These are phyloP conservation scores for Drosophila malerkotliana DNA, from an alignment of 1,140 invertebrate genomes.

Conservation along the genomic window DNA sequence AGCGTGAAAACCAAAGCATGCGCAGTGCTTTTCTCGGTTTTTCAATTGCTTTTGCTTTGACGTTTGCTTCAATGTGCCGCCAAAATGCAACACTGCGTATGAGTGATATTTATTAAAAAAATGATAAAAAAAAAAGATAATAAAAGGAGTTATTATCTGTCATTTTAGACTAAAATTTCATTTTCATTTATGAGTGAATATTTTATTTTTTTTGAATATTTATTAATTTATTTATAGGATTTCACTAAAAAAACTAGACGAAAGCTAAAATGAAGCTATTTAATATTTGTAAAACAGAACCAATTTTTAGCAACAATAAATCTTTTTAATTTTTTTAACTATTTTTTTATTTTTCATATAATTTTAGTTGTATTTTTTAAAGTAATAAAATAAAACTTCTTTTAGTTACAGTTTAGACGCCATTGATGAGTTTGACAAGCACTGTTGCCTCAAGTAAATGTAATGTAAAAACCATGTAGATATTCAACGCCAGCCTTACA, in stretches of 20 bases:
- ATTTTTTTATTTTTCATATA: neutral
- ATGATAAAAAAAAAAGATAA: no score
- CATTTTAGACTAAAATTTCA: no score
- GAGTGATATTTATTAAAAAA: slow-evolving; percentile 13
- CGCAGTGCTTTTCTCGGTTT: slow-evolving; percentile 20
- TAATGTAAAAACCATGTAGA: neutral
- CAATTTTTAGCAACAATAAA: no score
- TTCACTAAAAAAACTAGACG: no score
- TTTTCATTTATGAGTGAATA: no score
- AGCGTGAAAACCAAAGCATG: slow-evolving; percentile 29
- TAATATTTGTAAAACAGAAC: no score
- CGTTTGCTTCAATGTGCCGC: slow-evolving; percentile 41
- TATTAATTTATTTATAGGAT: no score
- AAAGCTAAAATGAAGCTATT: no score
- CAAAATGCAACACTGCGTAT: slow-evolving; percentile 69
- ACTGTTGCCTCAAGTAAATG: neutral
- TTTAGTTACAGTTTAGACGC: neutral
- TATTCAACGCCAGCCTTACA: neutral
- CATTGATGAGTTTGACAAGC: neutral
- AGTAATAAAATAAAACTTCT: neutral
- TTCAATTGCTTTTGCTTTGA: slow-evolving; percentile 40
- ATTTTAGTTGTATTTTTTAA: neutral
- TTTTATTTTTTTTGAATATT: no score
- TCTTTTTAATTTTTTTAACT: neutral
- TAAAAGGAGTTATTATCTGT: neutral